Conservation (phyloP, 2,113 vertebrate species). For the Neofelis nebulosa region DNA sequence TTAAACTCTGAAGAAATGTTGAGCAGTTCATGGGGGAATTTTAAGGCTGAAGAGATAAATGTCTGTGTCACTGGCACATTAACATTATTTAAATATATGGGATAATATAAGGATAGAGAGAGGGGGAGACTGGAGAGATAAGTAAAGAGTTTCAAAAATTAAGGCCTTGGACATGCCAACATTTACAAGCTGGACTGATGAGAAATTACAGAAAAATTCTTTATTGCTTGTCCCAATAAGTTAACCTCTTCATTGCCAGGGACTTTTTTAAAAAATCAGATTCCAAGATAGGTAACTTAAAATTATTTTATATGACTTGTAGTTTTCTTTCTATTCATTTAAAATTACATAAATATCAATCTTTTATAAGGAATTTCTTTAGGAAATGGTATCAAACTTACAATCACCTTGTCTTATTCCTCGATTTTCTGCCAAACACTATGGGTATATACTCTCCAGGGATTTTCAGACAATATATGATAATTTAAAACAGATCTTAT, state of each 20-base stretch:
- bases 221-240: background rate
- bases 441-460: background rate
- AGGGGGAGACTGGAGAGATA: background rate
- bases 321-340: background rate
- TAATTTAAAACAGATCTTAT: background rate
- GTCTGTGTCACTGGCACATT: background rate
- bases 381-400: background rate
- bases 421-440: background rate
- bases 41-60: background rate
- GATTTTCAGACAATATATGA: background rate
- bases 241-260: background rate
- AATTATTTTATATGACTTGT: background rate
- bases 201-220: background rate
- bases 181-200: background rate
- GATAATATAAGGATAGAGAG: background rate
- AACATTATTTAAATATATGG: background rate
- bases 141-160: background rate
- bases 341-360: background rate
- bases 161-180: background rate
- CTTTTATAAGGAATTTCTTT: background rate
- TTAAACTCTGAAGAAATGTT: background rate
- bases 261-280: background rate
- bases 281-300: background rate
- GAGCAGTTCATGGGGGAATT: background rate
- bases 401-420: background rate